phyloP scores from a whole-genome alignment of 2,888 invertebrate genomes.

The Argyra leucocephala region DNA sequence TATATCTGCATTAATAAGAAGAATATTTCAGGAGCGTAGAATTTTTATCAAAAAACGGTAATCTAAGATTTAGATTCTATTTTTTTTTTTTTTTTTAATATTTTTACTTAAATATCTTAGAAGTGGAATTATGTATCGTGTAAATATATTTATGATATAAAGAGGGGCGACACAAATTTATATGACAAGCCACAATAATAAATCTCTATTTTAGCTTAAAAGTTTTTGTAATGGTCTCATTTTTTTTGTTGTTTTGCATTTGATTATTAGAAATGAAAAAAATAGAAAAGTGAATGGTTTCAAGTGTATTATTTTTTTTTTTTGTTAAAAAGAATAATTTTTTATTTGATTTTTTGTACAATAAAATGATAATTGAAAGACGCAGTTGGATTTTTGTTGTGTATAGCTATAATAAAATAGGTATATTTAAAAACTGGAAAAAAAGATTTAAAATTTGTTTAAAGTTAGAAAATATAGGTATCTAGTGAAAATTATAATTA shows the following conservation, averaged over 20 bases:
- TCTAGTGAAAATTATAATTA: too few species aligned
- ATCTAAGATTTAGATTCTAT: background rate
- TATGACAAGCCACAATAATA: constrained; percentile 6
- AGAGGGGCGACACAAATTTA: constrained; percentile 6
- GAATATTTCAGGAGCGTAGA: background rate
- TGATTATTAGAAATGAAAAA: background rate
- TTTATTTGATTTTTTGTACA: too few species aligned
- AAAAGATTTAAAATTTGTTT: too few species aligned
- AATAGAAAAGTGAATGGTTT: too few species aligned
- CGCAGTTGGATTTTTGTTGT: too few species aligned
- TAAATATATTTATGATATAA: too few species aligned
- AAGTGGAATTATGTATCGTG: background rate
- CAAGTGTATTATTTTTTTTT: too few species aligned
- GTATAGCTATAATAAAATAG: too few species aligned
- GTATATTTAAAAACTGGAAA: too few species aligned
- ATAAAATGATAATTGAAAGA: too few species aligned
- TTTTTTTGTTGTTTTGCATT: background rate
- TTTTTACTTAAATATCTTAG: background rate
- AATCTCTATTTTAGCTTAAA: background rate
- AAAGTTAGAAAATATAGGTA: too few species aligned
- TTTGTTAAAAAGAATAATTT: too few species aligned
- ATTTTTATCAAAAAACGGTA: background rate
- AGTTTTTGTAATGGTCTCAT: background rate
- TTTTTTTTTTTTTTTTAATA: background rate
- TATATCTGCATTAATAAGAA: background rate